Evolutionary conservation across 2,888 invertebrate species (phyloP), one percentile per base, ranked within the genome.

Genomic region (Mechanitis messenoides): DNA sequence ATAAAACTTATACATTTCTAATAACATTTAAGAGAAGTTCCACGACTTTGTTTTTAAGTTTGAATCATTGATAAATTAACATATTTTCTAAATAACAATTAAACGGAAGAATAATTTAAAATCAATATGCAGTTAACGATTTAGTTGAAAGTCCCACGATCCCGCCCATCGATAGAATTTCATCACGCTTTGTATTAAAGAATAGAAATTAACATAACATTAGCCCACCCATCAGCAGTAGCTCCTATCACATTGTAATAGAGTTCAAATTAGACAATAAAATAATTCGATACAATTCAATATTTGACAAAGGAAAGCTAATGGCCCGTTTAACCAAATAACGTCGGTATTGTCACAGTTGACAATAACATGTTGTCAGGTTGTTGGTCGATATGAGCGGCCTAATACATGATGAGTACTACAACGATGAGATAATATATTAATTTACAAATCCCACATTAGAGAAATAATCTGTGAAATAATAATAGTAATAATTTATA

Each of bases 271-370:
- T 71, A 50, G 58, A n/a, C 31, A 33, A 54, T 53, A 54, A 31
- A 42, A 55, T 56, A 47, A 46, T 56, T 54, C 50, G 60, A 60
- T 60, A 62, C 61, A 63, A 65, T 65, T 68, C 65, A 64, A 66
- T 58, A 61, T 61, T 68, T 60, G 72, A 80, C 79, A 77, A 81
- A 82, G 79, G 80, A 79, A 79, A 83, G 77, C 79, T 83, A 87
- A 87, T 86, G 85, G 81, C 71, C 80, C 85, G 79, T 79, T 80
- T 82, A 83, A 80, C 79, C 71, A 77, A 76, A 80, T 84, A 81
- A 83, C 79, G 74, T 80, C 68, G 64, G 65, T 71, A 72, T 70
- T 71, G 71, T 76, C 67, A 66, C 65, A 67, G 65, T 68, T 69
- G 71, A 80, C 82, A 83, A 80, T 80, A 78, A 79, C 78, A 74